Base-by-base conservation (phyloP, 2,113 vertebrate genomes). In the Semnopithecus entellus region DNA sequence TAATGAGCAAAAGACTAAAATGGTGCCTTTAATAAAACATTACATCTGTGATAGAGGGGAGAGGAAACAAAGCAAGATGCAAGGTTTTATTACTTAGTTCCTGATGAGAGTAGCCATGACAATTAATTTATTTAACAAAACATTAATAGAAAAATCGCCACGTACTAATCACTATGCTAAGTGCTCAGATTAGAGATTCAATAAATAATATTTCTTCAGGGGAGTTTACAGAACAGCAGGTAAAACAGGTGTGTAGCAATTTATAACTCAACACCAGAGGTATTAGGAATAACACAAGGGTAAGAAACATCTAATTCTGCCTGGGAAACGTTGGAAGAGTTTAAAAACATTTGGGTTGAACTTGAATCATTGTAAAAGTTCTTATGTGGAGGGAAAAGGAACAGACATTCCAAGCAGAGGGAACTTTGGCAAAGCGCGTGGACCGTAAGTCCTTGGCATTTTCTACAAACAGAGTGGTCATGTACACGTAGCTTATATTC, bases 1-100 rank as follows among this genome's bases (percentile, higher is more conserved):
- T 92, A 35, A 55, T 89, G 82, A 93, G 38, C 78, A 96, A 86
- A 93, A 93, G 48, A 68, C 68, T 43, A 81, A 94, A 88, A 87
- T 66, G 43, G 4, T 91, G 32, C 20, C 25, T 92, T 91, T 72
- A 66, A 55, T 59, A 80, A 79, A 88, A 48, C 40, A 70, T 14
- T 72, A 38, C 35, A 91, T 75, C 52, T 91, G 5, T n/a, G 40
- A 59, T 45, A 8, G 18, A 88, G 68, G 76, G 25, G 30, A 88
- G 23, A 83, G 52, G 30, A 7, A 68, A 80, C 22, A 72, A 94
- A 80, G 50, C 76, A 80, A 83, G 50, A 88, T 23, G n/a, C 17
- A 27, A 68, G 12, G 35, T 7, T 79, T 35, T 76, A 40, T 87
- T 14, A 61, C 45, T 95, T 84, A 93, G 38, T 70, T 82, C 40